Evolutionary conservation across 2,113 vertebrate species (phyloP), one percentile per base, ranked within the genome.

Genomic region (Siphamia tubifer): DNA sequence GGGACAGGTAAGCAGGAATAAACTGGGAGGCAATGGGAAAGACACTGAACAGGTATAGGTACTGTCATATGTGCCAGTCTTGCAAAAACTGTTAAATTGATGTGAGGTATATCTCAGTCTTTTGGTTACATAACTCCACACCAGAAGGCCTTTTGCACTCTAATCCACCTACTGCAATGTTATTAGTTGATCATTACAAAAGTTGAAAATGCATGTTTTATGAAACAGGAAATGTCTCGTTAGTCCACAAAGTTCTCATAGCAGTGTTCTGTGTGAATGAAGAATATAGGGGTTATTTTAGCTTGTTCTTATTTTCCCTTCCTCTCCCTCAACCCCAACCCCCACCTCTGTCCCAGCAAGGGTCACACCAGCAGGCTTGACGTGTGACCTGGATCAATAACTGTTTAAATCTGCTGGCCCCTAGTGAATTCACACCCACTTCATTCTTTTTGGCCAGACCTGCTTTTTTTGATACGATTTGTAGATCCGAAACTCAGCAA

Each of bases 1-100:
- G 97, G 87, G 96, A 99, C 54, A 91, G 96, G 98, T 98, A 82
- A 90, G 79, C 23, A 7, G 6, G 1, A 11, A 34, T 11, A 19
- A 20, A 20, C 16, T 9, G 1, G 1, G 13, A 39, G 35, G 17
- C 5, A 28, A 31, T 3, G 11, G 24, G 10, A 68, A 36, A 47
- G 3, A 16, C 2, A 16, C 15, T 40, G 12, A 16, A 1, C 16
- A n/a, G n/a, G n/a, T n/a, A n/a, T n/a, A n/a, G n/a, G n/a, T n/a
- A n/a, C 10, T 30, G 28, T 30, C 10, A 1, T 6, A 30, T 30
- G 28, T 30, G 28, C 28, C 28, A 30, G 10, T n/a, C n/a, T n/a
- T n/a, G n/a, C n/a, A n/a, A n/a, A n/a, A n/a, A n/a, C n/a, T n/a
- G n/a, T n/a, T n/a, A n/a, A n/a, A n/a, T n/a, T n/a, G n/a, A n/a